Evolutionary conservation across 2,888 invertebrate genomes (phyloP), one percentile per base, ranked within the genome.

Genomic region (Leucania comma): DNA sequence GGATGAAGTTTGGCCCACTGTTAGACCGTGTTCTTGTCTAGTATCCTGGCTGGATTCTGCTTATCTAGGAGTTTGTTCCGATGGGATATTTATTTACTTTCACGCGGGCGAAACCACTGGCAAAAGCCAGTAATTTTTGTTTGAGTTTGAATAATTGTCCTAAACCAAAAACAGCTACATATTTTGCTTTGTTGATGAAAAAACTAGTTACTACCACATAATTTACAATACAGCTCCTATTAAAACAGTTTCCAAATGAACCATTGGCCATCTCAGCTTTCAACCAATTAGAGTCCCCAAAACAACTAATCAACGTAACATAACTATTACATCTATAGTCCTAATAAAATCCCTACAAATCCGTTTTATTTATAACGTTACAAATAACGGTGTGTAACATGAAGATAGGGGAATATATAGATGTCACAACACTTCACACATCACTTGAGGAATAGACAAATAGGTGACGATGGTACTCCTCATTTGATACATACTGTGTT

Each of bases 381-480:
- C 81, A 83, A 80, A 77, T 80, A 83, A 79, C 79, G 68, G 78
- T 75, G 61, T 78, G 82, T 86, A 87, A 86, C 75, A 85, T n/a
- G 75, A 83, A 84, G 75, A 86, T 83, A 75, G 56, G 68, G 77
- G 80, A 78, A 82, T 80, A 80, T 73, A 82, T 68, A 72, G 65
- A 72, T 88, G 88, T 87, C 88, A 90, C 83, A 90, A 90, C 90
- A 90, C 82, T 93, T 93, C 89, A 92, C 94, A 94, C 92, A 85
- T 89, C 88, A 85, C 83, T 91, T 89, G 89, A 88, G 86, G 82
- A 87, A 86, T 87, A 77, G 88, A 93, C 93, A 93, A 94, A 94
- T 91, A 90, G 88, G 89, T 90, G 88, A 81, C 84, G 91, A 93
- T 90, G 91, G 91, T 91, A 89, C 83, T 87, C 86, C 83, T 89